Evolutionary conservation across 2,888 invertebrate genomes (phyloP).

Genomic region (Sialis fuliginosa): DNA sequence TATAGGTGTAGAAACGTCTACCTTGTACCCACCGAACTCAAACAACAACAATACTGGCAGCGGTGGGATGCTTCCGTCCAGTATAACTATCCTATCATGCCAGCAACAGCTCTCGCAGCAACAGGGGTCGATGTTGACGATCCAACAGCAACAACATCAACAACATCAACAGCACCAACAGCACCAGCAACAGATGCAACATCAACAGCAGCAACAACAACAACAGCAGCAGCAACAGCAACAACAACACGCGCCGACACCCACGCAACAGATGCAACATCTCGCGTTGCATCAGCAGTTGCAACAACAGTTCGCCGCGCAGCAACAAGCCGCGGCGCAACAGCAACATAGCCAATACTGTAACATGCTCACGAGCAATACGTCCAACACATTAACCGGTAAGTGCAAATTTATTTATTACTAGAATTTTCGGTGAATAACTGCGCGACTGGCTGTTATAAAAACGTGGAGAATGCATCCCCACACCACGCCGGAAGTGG

Average conservation of each 20-base stretch:
- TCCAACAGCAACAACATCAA: conserved; percentile 41
- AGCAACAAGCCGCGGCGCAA: conserved; percentile 24
- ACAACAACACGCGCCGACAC: conserved; percentile 14
- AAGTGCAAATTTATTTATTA: no score
- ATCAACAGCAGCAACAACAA: conserved; percentile 18
- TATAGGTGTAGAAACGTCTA: conserved; percentile 9
- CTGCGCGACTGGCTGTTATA: no score
- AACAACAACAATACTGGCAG: conserved; percentile 29
- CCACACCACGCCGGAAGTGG: no score
- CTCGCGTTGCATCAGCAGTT: conserved; percentile 34
- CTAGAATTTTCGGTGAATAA: no score
- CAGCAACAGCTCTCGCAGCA: conserved; percentile 18
- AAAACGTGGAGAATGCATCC: no score
- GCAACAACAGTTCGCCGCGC: conserved; percentile 30
- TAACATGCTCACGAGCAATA: neutral
- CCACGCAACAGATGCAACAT: conserved; percentile 21
- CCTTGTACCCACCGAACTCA: conserved; percentile 15
- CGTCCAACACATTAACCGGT: neutral
- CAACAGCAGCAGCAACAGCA: conserved; percentile 13
- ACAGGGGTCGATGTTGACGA: conserved; percentile 24
- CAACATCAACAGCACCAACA: conserved; percentile 42
- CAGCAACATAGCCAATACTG: conserved; percentile 28
- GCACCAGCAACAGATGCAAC: conserved; percentile 12
- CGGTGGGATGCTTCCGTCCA: conserved; percentile 11
- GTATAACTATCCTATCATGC: conserved; percentile 21